Evolutionary conservation across 2,797 vertebrate genomes (phyloP).

Genomic region (Enteromius afrohamiltoni): DNA sequence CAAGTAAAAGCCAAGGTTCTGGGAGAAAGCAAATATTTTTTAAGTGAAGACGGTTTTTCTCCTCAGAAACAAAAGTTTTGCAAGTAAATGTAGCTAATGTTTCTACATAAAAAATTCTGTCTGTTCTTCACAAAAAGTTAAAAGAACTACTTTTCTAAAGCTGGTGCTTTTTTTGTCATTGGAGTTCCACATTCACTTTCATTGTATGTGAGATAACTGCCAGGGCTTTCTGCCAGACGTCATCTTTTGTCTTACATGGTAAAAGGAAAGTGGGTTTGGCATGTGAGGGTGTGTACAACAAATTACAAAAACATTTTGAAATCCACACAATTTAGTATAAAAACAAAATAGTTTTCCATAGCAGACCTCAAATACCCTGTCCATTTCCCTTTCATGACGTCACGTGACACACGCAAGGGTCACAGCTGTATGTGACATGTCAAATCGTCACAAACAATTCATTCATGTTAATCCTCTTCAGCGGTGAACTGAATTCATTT

Average conservation of each 20-base stretch:
- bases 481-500: slow-evolving; percentile 32
- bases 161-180: not conserved
- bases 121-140: not conserved
- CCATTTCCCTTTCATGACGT: not conserved
- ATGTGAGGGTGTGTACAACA: not conserved
- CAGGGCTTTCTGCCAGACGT: not conserved
- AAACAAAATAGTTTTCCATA: not conserved
- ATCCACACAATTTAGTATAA: not conserved
- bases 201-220: not conserved
- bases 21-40: not conserved
- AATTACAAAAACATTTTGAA: not conserved
- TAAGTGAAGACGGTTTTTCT: not conserved
- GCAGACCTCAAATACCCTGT: not conserved
- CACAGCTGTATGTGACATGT: slow-evolving; percentile 19
- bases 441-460: slow-evolving; percentile 27
- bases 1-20: not conserved
- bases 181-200: not conserved
- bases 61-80: not conserved
- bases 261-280: not conserved
- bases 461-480: slow-evolving; percentile 19
- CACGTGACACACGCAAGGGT: not conserved
- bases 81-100: too few species aligned
- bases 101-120: not conserved
- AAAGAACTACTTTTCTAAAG: not conserved
- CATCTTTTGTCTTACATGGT: not conserved